Evolutionary conservation across 2,797 vertebrate species (phyloP).

Genomic region (Centroberyx gerrardi): DNA sequence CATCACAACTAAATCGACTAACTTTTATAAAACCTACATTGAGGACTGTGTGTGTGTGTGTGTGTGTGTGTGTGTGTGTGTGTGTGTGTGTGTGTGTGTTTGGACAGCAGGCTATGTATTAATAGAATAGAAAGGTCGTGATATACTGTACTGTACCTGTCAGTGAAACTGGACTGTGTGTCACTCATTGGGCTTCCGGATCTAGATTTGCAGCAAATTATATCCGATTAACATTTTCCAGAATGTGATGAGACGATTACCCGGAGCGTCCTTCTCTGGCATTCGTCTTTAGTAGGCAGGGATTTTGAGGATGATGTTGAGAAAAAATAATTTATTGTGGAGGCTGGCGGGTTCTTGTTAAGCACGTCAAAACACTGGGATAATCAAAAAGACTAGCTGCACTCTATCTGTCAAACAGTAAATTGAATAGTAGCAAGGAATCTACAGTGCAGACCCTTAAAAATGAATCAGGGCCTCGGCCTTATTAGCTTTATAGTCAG

Average conservation of each 20-base stretch:
- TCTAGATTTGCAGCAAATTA: slow-evolving; percentile 89
- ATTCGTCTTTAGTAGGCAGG: slow-evolving; percentile 67
- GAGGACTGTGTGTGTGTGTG: not conserved
- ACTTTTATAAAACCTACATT: slow-evolving; percentile 6
- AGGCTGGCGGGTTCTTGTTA: slow-evolving; percentile 31
- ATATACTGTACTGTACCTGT: slow-evolving; percentile 88
- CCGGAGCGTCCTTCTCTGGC: slow-evolving; percentile 71
- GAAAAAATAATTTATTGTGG: slow-evolving; percentile 42
- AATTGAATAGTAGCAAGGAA: slow-evolving; percentile 43
- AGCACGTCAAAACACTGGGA: slow-evolving; percentile 55
- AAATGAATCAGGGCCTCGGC: slow-evolving; percentile 63
- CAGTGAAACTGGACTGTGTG: slow-evolving; percentile 97
- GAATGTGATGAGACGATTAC: slow-evolving; percentile 73
- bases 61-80: not conserved
- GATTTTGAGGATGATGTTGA: slow-evolving; percentile 49
- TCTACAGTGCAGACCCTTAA: slow-evolving; percentile 60
- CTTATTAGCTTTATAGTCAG: slow-evolving; percentile 58
- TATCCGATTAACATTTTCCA: slow-evolving; percentile 95
- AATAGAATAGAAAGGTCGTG: not conserved
- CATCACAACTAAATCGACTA: slow-evolving; percentile 5
- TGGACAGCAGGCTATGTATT: slow-evolving; percentile 5
- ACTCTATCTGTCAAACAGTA: slow-evolving; percentile 28
- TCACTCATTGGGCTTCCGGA: slow-evolving; percentile 98
- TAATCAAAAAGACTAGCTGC: slow-evolving; percentile 31
- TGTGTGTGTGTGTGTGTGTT: not conserved